These are phyloP conservation scores for Lepidurus couesii DNA, from an alignment of 1,140 invertebrate genomes.

Conservation along the genomic window DNA sequence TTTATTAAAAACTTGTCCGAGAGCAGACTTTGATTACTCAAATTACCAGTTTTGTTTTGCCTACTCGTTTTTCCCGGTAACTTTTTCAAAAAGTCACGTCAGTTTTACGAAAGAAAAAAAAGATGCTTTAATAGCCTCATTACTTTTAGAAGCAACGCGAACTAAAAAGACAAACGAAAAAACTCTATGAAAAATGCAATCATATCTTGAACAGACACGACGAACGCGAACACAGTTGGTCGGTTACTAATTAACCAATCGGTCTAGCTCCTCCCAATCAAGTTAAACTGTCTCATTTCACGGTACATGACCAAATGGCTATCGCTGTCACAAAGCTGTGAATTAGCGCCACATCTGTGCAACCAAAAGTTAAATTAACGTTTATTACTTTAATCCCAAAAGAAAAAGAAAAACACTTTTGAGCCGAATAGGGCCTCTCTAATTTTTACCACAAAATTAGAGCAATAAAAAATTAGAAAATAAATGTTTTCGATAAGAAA, in stretches of 20 bases:
- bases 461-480: too few species aligned
- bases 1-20: constrained; percentile 10
- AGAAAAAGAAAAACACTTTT: too few species aligned
- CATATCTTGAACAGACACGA: not conserved
- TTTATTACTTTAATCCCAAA: not conserved
- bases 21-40: not conserved
- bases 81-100: not conserved
- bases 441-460: too few species aligned
- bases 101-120: constrained; percentile 15
- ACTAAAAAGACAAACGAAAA: not conserved
- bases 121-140: not conserved
- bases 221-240: not conserved
- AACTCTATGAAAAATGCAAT: not conserved
- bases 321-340: not conserved
- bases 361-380: not conserved
- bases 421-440: too few species aligned
- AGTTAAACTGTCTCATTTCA: constrained; percentile 8
- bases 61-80: not conserved
- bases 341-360: not conserved
- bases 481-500: too few species aligned
- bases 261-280: constrained; percentile 9
- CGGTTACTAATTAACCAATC: not conserved
- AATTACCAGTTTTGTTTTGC: constrained; percentile 11
- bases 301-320: constrained; percentile 3
- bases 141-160: not conserved